These are phyloP conservation scores for Eptesicus fuscus DNA, from an alignment of 2,113 vertebrate species.

Conservation along the genomic window DNA sequence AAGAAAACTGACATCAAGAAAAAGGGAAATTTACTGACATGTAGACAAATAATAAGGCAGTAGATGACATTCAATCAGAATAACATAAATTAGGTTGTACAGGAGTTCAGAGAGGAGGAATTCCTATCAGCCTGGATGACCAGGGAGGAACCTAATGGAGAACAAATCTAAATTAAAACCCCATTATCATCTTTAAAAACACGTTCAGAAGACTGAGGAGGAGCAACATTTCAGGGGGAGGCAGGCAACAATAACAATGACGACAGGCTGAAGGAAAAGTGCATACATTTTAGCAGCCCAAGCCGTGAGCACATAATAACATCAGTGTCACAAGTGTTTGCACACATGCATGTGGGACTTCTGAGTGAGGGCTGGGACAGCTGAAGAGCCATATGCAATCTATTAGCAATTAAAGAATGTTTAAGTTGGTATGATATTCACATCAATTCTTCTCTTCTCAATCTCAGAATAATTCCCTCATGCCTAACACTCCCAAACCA, in stretches of 20 bases:
- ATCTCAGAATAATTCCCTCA: background rate
- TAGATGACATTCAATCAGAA: background rate
- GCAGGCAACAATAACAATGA: background rate
- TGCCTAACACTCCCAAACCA: background rate
- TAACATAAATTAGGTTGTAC: background rate
- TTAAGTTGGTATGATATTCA: background rate
- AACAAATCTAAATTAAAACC: background rate
- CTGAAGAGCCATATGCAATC: background rate
- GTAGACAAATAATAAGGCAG: background rate
- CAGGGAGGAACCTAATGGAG: background rate
- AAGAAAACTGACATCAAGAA: background rate
- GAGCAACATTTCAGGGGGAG: background rate
- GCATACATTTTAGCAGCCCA: accelerated
- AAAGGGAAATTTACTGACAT: background rate
- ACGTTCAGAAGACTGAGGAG: background rate
- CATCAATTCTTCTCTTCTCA: background rate
- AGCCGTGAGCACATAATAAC: too few relatives aligned
- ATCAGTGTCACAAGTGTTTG: background rate
- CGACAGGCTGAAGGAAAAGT: background rate
- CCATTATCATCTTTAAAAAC: background rate
- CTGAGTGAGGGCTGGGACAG: background rate
- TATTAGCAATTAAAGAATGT: background rate
- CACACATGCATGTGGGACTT: background rate
- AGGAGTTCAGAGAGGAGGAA: background rate
- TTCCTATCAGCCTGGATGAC: background rate